Percentiles rank a stretch among this genome's conserved stretches.
phyloP scores from a whole-genome alignment of 2,888 invertebrate species.

The Zygogramma bicolorata region DNA sequence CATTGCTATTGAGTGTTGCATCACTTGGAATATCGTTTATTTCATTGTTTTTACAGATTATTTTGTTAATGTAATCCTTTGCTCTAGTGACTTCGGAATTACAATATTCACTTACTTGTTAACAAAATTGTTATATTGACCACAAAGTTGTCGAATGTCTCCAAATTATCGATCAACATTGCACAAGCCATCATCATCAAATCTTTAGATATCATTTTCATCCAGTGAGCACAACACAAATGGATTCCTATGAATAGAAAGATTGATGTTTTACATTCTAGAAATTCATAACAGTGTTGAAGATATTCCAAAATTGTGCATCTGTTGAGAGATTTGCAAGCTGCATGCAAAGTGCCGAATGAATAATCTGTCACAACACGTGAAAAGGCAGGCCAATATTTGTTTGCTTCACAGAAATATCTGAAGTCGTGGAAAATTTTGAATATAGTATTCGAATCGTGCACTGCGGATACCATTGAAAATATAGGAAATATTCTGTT shows the following conservation, averaged over 20 bases:
- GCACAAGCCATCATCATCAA: constrained; percentile 17
- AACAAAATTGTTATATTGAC: too few relatives aligned
- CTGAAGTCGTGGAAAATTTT: too few relatives aligned
- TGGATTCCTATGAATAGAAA: constrained; percentile 6
- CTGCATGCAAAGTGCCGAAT: constrained; percentile 44
- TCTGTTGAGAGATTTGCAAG: constrained; percentile 27
- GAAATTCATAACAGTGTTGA: constrained; percentile 7
- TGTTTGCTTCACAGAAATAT: constrained; percentile 30
- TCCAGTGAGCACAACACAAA: constrained; percentile 33
- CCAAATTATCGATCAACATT: background rate
- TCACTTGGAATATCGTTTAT: too few relatives aligned
- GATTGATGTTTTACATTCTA: background rate
- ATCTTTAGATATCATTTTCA: too few relatives aligned
- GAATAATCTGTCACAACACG: constrained; percentile 42
- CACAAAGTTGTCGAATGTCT: too few relatives aligned
- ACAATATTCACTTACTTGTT: too few relatives aligned
- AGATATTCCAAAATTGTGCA: constrained; percentile 31
- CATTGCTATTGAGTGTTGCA: too few relatives aligned
- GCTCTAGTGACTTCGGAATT: too few relatives aligned
- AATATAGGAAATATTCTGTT: constrained; percentile 39
- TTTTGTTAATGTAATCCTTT: too few relatives aligned
- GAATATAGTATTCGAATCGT: constrained; percentile 36
- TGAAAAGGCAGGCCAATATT: constrained; percentile 36
- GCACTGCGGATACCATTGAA: constrained; percentile 34
- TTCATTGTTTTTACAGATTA: too few relatives aligned